Evolutionary conservation across 1,140 invertebrate species (phyloP).

Genomic region (Leptoteleia sp.): DNA sequence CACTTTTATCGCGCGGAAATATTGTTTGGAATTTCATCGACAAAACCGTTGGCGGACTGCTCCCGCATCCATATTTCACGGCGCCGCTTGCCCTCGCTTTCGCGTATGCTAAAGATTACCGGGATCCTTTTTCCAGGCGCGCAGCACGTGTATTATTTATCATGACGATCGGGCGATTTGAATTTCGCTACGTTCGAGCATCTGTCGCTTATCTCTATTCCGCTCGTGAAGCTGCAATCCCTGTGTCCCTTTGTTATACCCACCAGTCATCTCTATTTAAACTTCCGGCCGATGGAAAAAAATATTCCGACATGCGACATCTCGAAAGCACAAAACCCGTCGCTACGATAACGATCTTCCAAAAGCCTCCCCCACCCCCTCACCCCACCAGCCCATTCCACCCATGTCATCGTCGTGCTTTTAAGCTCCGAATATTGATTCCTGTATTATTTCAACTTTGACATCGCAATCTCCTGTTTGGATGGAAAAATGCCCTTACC

Average conservation of each 20-base stretch:
- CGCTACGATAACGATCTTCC: conserved; percentile 30
- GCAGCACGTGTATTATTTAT: conserved; percentile 61
- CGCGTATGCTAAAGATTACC: conserved; percentile 53
- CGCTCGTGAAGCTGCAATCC: conserved; percentile 44
- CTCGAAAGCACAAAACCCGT: conserved; percentile 43
- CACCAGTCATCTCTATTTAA: conserved; percentile 50
- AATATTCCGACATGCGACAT: conserved; percentile 40
- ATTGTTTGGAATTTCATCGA: conserved; percentile 17
- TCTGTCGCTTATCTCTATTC: conserved; percentile 65
- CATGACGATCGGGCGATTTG: conserved; percentile 59
- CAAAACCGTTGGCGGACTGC: conserved; percentile 14
- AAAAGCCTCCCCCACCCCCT: too few relatives aligned
- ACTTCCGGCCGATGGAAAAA: conserved; percentile 44
- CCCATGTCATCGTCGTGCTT: conserved; percentile 13
- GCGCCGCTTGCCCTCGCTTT: conserved; percentile 37
- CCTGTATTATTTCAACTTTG: too few relatives aligned
- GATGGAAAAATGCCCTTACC: too few relatives aligned
- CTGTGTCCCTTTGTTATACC: conserved; percentile 34
- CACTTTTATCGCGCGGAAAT: conserved; percentile 2
- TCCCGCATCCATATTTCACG: conserved; percentile 45
- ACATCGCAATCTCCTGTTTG: too few relatives aligned
- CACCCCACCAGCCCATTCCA: too few relatives aligned
- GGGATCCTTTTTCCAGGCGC: conserved; percentile 47
- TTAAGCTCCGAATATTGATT: background rate
- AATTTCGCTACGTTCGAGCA: conserved; percentile 58